These are phyloP conservation scores for Mycetomoellerius zeteki DNA, from an alignment of 1,140 invertebrate genomes.

Conservation along the genomic window DNA sequence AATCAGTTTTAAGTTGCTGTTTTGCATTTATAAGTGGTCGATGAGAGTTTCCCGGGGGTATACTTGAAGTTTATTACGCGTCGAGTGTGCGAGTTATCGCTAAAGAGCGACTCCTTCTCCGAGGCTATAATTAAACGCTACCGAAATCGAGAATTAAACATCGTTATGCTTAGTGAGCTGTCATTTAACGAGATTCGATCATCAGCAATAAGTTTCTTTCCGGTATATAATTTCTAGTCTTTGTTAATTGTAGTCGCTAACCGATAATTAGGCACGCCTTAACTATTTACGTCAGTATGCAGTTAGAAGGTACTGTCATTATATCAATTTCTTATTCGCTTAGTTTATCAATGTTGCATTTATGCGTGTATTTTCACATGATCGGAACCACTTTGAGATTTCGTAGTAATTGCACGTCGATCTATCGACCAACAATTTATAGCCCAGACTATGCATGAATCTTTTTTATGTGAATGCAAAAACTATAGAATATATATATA, in stretches of 20 bases:
- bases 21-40: neutral
- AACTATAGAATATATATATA: neutral
- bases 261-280: constrained; percentile 1
- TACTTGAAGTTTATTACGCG: constrained; percentile 25
- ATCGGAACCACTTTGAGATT: neutral
- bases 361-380: neutral
- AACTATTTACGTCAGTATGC: constrained; percentile 12
- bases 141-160: constrained; percentile 33
- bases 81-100: constrained; percentile 4
- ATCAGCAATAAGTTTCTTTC: constrained; percentile 26
- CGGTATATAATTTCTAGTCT: constrained; percentile 2
- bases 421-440: neutral
- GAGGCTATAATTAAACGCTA: constrained; percentile 20
- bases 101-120: constrained; percentile 7
- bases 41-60: neutral
- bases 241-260: constrained; percentile 8
- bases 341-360: constrained; percentile 23
- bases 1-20: neutral
- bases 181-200: neutral
- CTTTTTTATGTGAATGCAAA: neutral
- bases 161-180: neutral
- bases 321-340: constrained; percentile 5
- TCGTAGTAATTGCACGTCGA: constrained; percentile 1
- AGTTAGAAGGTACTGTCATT: constrained; percentile 12
- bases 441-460: neutral